These are phyloP conservation scores for Pemphigus obesinymphae DNA, from an alignment of 1,140 invertebrate species.

Conservation along the genomic window DNA sequence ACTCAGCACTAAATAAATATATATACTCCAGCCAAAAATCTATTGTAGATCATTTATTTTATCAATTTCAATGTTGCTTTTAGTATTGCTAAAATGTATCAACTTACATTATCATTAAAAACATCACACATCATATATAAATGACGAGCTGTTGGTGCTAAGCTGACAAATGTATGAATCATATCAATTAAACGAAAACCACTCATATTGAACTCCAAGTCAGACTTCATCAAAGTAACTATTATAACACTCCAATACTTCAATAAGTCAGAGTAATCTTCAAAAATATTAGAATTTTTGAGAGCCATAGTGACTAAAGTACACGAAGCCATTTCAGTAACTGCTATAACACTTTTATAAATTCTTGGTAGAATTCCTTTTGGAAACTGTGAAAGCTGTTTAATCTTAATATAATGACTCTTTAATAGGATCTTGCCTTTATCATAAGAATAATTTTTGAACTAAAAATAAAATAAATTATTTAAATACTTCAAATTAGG, in stretches of 20 bases:
- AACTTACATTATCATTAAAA: background rate
- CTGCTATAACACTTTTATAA: background rate
- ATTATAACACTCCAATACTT: background rate
- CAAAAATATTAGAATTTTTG: background rate
- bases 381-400: background rate
- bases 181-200: background rate
- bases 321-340: slow-evolving; percentile 17
- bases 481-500: background rate
- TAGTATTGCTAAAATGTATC: too few species aligned
- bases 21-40: too few species aligned
- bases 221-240: background rate
- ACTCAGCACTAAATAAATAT: too few species aligned
- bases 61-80: too few species aligned
- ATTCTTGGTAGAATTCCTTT: background rate
- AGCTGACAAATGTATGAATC: background rate
- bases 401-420: background rate
- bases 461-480: background rate
- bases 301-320: background rate
- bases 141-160: background rate
- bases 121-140: background rate
- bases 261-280: background rate
- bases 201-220: background rate
- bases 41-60: too few species aligned
- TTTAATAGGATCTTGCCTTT: background rate
- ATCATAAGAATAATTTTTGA: background rate